Evolutionary conservation across 2,113 vertebrate species (phyloP), one percentile per base, ranked within the genome.

Genomic region (Mellivora capensis): DNA sequence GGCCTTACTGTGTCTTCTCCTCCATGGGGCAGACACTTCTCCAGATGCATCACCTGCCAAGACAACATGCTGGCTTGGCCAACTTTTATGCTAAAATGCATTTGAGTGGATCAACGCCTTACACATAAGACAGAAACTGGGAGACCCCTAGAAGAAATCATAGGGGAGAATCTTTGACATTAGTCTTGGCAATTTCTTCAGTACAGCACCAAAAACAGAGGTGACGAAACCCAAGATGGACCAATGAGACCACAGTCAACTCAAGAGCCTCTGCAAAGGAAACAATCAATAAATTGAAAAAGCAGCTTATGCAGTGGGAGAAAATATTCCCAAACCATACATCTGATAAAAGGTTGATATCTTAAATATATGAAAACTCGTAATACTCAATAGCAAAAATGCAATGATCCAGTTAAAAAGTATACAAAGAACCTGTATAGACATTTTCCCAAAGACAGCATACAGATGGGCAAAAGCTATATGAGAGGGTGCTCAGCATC

Each of bases 1-100:
- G 1, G 1, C 2, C 6, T 23, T 37, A 34, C 42, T 13, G 7
- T 5, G 23, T 31, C 44, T 34, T 17, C 44, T 3, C 5, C 0
- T 8, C 93, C 42, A 11, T 23, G 21, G 25, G 67, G 17, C 14
- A 54, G 49, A 23, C 23, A 18, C 34, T 11, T 62, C 52, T 57
- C 21, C 27, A 61, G 57, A 2, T 2, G 3, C 20, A 4, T 7
- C 11, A 27, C 6, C 12, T 13, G 13, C 29, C 29, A 18, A n/a
- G 54, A 37, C 7, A 17, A 4, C 18, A 4, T 0, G 1, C 23
- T 37, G 3, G 13, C 31, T 17, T 27, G 15, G 42, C n/a, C 54
- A 37, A 44, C 12, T 18, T 37, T 61, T 8, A 11, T 18, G 10
- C 18, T 42, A 57, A 71, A 83, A 47, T n/a, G 1, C 42, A 31